Evolutionary conservation across 2,888 invertebrate species (phyloP), one percentile per base, ranked within the genome.

Genomic region (Tetragonisca angustula): DNA sequence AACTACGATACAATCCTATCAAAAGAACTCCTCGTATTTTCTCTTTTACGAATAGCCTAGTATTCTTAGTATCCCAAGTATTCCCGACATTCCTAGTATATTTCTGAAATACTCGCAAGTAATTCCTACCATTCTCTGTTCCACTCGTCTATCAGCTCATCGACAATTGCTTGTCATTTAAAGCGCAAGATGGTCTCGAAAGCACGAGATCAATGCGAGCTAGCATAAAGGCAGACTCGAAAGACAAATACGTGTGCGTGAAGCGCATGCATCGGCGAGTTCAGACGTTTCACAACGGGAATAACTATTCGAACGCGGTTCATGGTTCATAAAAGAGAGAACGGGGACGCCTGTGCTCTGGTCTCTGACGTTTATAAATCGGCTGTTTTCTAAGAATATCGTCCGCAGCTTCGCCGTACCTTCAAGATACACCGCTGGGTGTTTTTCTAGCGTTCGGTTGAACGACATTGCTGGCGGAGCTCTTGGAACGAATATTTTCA

Each of bases 341-440:
- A 54, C 56, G 32, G 27, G 62, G 71, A 43, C 52, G 61, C 21
- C 59, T 68, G 70, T 78, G 67, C 49, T 71, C 59, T 59, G 59
- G 65, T 72, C 71, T 78, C 67, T 54, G 71, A 68, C 78, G 24
- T 81, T 78, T 71, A 81, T 59, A 78, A 78, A 81, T 81, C 71
- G 72, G 19, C 72, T n/a, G 56, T n/a, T 79, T 43, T 49, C 59
- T 59, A 49, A 19, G 32, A 52, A 61, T 61, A 72, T 68, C 27
- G 56, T 21, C 59, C 9, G 70, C 61, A 61, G n/a, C 24, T 61
- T 71, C 50, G 32, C 5, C 52, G n/a, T 65, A 21, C 52, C 50
- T 62, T 50, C 21, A 52, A 68, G 27, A 24, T 52, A 68, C 68
- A 68, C 50, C 49, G 19, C 19, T 49, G n/a, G n/a, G 11, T 24